Percentiles rank a stretch among this genome's conserved stretches.
Conservation (phyloP, 2,113 vertebrate genomes). For the Ptilonorhynchus violaceus region DNA sequence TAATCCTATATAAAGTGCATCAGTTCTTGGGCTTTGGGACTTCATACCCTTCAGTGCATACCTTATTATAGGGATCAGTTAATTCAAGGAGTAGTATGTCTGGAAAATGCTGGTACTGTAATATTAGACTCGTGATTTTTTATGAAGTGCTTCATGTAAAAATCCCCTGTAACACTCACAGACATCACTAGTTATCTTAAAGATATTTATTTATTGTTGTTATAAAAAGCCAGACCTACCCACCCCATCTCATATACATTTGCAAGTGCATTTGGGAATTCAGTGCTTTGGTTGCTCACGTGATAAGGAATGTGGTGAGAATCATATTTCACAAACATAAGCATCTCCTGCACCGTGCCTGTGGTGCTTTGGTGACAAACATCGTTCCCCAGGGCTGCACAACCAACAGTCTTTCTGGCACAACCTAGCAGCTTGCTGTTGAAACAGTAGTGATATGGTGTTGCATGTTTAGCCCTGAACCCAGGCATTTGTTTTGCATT, state of each 20-base stretch:
- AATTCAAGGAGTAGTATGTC: neutral
- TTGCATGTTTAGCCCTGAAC: neutral
- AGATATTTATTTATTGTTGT: no score
- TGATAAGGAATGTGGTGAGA: neutral
- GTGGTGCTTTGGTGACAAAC: neutral
- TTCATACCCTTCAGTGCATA: neutral
- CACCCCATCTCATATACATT: neutral
- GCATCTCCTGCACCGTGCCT: fast-evolving
- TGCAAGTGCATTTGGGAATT: neutral
- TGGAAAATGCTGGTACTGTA: neutral
- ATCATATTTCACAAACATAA: neutral
- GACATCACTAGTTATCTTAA: neutral
- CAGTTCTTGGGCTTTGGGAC: slow-evolving; percentile 14
- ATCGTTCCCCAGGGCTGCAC: neutral
- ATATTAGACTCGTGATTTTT: neutral
- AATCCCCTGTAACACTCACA: neutral
- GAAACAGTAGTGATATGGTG: neutral
- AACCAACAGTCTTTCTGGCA: neutral
- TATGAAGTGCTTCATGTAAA: neutral
- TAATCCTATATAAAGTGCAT: neutral
- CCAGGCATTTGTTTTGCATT: neutral
- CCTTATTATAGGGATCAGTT: neutral
- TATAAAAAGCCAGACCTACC: neutral
- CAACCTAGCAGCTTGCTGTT: neutral
- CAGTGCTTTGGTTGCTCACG: neutral